Base-by-base conservation (phyloP, 2,888 invertebrate genomes). In the Synanthedon formicaeformis region DNA sequence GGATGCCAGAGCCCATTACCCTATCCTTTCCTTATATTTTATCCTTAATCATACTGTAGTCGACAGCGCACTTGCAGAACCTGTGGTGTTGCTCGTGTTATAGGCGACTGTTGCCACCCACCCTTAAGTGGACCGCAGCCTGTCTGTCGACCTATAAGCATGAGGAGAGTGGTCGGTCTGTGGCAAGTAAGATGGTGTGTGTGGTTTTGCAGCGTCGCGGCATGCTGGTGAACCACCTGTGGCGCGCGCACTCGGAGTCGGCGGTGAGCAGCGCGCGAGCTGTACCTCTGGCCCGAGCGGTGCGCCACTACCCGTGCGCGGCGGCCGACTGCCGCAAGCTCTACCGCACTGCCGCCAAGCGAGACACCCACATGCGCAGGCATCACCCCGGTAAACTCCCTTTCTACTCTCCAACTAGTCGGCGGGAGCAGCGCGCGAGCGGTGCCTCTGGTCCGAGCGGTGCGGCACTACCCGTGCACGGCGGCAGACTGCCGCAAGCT, bases 151-250 rank as follows among this genome's bases (percentile, higher is more conserved):
- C 18, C 18, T 18, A n/a, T 18, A 18, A 18, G 18, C 18, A 3
- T 18, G 18, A 18, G 18, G 3, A 18, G 18, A 18, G 18, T 18
- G 18, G 18, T 18, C 18, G 18, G 18, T 18, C 2, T 18, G 18
- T 18, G 18, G 18, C 18, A 18, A 3, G 34, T 34, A 34, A 34
- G 6, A 8, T 13, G 12, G 45, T 45, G 45, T 45, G 45, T 45
- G 13, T 13, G 48, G 52, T 52, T 13, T 57, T 54, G 1, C 93
- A 96, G 84, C 88, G 96, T 53, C 90, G 96, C 58, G 96, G 96
- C 2, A 94, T 94, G 93, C 80, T 94, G 10, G 93, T 94, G 3
- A 96, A 96, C 78, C 96, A 96, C 75, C 78, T 96, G 61, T 94
- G 93, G 56, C 94, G 94, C 68, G 82, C 93, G 59, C 92, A 94